Conservation (phyloP, 2,113 vertebrate species). For the Psittacara wagleri region DNA sequence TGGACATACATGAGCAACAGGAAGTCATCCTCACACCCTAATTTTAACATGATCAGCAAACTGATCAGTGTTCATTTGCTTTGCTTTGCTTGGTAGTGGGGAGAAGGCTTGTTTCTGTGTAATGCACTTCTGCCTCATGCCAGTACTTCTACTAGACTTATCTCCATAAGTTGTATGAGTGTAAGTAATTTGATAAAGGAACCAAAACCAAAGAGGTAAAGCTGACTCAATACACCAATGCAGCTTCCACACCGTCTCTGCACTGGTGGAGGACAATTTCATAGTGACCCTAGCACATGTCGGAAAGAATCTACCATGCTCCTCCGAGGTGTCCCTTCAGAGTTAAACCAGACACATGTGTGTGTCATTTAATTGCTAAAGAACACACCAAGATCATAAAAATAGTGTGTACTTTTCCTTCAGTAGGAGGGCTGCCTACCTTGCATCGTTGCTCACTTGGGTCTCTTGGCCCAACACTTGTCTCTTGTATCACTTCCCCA, state of each 20-base stretch:
- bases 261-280: not conserved
- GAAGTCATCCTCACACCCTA: not conserved
- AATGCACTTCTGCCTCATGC: not conserved
- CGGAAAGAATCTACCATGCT: not conserved
- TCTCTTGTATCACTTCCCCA: not conserved
- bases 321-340: not conserved
- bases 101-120: not conserved
- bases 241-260: not conserved
- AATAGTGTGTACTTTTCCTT: not conserved
- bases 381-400: not conserved
- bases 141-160: not conserved
- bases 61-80: not conserved
- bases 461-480: not conserved
- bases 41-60: not conserved
- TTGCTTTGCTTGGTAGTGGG: not conserved
- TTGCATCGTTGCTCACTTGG: not conserved
- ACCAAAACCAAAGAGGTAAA: not conserved
- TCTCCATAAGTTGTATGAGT: not conserved
- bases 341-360: not conserved
- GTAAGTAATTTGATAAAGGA: not conserved
- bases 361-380: not conserved
- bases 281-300: not conserved
- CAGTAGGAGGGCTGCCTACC: not conserved
- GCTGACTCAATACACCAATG: fast-evolving
- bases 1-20: not conserved